Base-by-base conservation (phyloP, 2,113 vertebrate species). In the Chionomys nivalis region DNA sequence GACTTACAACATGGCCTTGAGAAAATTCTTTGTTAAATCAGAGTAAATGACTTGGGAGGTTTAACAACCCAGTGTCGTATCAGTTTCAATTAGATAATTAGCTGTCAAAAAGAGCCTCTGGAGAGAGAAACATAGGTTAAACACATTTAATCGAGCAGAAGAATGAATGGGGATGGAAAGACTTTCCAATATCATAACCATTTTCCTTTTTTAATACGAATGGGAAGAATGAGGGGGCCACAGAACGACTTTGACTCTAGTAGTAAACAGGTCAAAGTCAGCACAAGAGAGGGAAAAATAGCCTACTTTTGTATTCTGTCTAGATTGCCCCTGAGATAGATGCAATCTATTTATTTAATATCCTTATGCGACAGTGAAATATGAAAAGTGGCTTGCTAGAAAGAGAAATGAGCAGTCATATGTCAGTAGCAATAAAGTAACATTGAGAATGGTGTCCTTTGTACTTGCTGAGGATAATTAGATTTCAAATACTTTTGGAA, bases 41-140 rank as follows among this genome's bases (percentile, higher is more conserved):
- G 95, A 92, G 88, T 87, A 91, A 93, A 94, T 94, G 68, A 86
- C 79, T 95, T 93, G 65, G 73, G 96, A 94, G 70, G 19, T 92
- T 97, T 94, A 96, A 93, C 85, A 94, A 79, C 24, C 23, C 11
- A 52, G 85, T 88, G 94, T 96, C 90, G 66, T 95, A 97, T 90
- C 97, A 93, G 79, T 68, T 95, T 86, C 90, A 93, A 94, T 96
- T 97, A 97, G 90, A 97, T 96, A 97, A 97, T 97, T 97, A 97
- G 94, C 90, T 95, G 92, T 97, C 97, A 95, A 26, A 93, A 96
- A 79, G 92, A 92, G 75, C 39, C 92, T 77, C 85, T 52, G 68
- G 88, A 95, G 95, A 96, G 81, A 85, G 96, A 92, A 94, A 88
- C 94, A 77, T 75, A 81, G 94, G 92, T 97, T 97, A 95, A 97